Evolutionary conservation across 1,140 invertebrate genomes (phyloP).

Genomic region (Saccostrea echinata): DNA sequence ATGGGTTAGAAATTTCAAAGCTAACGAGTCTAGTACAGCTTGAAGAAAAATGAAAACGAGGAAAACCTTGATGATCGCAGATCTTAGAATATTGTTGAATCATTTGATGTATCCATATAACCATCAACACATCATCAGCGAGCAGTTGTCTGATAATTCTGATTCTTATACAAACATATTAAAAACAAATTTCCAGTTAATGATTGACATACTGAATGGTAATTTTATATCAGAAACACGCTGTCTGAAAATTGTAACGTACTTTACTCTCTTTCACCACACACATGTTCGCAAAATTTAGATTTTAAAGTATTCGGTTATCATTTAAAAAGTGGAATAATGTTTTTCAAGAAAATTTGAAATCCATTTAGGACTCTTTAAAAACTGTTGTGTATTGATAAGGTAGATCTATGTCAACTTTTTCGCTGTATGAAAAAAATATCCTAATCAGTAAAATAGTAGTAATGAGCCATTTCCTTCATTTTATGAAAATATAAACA

Average conservation of each 20-base stretch:
- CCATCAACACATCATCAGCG: background rate
- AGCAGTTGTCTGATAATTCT: slow-evolving; percentile 9
- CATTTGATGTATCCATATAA: slow-evolving; percentile 28
- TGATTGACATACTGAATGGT: slow-evolving; percentile 6
- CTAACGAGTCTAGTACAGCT: background rate
- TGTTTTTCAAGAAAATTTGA: slow-evolving; percentile 6
- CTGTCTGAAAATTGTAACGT: background rate
- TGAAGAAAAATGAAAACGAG: background rate
- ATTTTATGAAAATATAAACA: background rate
- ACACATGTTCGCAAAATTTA: slow-evolving; percentile 13
- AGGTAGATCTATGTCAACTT: background rate
- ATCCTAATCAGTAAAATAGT: background rate
- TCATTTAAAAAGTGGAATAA: background rate
- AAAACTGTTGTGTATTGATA: background rate
- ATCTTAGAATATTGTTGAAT: background rate
- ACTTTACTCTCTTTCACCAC: background rate
- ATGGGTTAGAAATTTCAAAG: background rate
- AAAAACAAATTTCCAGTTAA: slow-evolving; percentile 14
- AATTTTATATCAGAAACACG: background rate
- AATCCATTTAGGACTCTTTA: slow-evolving; percentile 23
- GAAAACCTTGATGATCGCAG: background rate
- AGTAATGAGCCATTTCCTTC: background rate
- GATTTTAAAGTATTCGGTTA: slow-evolving; percentile 20
- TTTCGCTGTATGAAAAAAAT: background rate
- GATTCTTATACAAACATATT: slow-evolving; percentile 18